phyloP scores from a whole-genome alignment of 2,113 vertebrate genomes.

The Cygnus atratus region DNA sequence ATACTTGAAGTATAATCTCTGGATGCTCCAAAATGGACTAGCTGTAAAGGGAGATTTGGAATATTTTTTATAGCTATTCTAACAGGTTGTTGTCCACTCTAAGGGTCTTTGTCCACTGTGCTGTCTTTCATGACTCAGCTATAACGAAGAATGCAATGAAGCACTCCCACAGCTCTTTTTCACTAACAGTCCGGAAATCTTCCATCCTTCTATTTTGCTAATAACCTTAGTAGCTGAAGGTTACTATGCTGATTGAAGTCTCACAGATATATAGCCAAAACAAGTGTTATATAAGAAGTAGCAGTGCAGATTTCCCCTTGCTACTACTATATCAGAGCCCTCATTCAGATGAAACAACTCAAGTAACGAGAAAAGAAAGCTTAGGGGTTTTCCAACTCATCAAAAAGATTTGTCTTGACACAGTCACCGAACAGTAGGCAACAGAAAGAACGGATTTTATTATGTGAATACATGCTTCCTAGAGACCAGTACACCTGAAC shows the following conservation, averaged over 20 bases:
- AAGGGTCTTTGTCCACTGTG: not conserved
- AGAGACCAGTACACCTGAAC: not conserved
- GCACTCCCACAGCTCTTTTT: not conserved
- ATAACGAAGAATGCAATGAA: not conserved
- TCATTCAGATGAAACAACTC: not conserved
- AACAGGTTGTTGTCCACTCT: not conserved
- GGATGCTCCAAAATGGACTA: not conserved
- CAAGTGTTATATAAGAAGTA: not conserved
- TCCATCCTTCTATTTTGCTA: not conserved
- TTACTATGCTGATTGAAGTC: not conserved
- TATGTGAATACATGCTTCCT: not conserved
- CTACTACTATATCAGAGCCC: not conserved
- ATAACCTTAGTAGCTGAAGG: not conserved
- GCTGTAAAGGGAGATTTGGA: not conserved
- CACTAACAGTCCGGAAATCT: not conserved
- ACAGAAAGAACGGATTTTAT: not conserved
- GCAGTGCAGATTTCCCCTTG: not conserved
- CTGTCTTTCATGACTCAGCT: not conserved
- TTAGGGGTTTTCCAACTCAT: not conserved
- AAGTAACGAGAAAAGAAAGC: not conserved
- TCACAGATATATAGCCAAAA: not conserved
- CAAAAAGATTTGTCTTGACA: not conserved
- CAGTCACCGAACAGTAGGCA: not conserved
- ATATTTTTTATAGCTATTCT: not conserved
- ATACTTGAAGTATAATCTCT: not conserved